Evolutionary conservation across 2,113 vertebrate species (phyloP).

Genomic region (Aleadryas rufinucha): DNA sequence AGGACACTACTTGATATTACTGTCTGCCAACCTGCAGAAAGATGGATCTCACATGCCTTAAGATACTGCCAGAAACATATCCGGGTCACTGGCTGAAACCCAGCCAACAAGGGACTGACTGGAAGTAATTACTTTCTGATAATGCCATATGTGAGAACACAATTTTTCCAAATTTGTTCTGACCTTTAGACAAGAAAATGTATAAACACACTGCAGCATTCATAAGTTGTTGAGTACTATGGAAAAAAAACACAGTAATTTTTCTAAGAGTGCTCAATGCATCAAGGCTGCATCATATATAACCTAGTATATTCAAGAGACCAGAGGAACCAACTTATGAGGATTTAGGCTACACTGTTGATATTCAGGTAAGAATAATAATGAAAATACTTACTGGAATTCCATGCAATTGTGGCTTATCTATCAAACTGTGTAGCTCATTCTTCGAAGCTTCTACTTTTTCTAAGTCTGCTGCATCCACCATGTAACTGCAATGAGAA

Average conservation of each 20-base stretch:
- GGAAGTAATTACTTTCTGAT: not conserved
- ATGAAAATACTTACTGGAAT: slow-evolving; percentile 68
- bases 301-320: not conserved
- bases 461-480: slow-evolving; percentile 73
- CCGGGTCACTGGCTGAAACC: not conserved
- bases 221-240: not conserved
- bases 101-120: not conserved
- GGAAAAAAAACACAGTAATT: not conserved
- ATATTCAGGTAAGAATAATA: not conserved
- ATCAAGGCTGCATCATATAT: not conserved
- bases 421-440: slow-evolving; percentile 72
- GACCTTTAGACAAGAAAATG: not conserved
- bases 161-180: not conserved
- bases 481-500: slow-evolving; percentile 67
- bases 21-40: not conserved
- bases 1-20: not conserved
- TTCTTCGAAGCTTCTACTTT: slow-evolving; percentile 76
- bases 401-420: slow-evolving; percentile 72
- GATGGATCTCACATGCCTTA: not conserved
- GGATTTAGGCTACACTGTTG: not conserved
- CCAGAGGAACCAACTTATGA: not conserved
- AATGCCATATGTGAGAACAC: not conserved
- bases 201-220: not conserved
- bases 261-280: not conserved
- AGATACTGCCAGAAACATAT: not conserved